These are phyloP conservation scores for Sitobion miscanthi DNA, from an alignment of 1,140 invertebrate genomes.

Conservation along the genomic window DNA sequence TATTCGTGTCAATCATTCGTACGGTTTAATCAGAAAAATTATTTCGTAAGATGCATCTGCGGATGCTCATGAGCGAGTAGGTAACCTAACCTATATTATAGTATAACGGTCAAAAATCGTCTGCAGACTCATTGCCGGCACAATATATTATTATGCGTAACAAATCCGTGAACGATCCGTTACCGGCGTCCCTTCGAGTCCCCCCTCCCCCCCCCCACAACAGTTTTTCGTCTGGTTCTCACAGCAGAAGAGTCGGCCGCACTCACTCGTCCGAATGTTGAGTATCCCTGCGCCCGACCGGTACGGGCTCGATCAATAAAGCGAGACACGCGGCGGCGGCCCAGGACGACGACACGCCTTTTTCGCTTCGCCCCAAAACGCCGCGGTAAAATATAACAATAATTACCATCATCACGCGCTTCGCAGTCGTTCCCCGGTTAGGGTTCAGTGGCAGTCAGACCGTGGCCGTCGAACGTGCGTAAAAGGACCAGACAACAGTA, in stretches of 20 bases:
- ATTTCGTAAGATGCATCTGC: too few species aligned
- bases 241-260: background rate
- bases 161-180: background rate
- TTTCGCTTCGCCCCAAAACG: background rate
- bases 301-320: background rate
- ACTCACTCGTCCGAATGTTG: constrained; percentile 5
- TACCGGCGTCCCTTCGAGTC: background rate
- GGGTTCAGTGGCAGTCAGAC: background rate
- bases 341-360: background rate
- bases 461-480: background rate
- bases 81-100: too few species aligned
- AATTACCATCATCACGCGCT: background rate
- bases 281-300: background rate
- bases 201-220: background rate
- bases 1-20: background rate
- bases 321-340: background rate
- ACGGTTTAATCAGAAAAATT: background rate
- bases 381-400: background rate
- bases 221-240: background rate
- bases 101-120: background rate
- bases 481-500: background rate
- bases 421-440: background rate
- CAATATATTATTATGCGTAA: background rate
- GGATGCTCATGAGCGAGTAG: too few species aligned
- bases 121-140: background rate